A percentile compares a stretch with the other conserved stretches of the same genome.
Evolutionary conservation across 2,888 invertebrate species (phyloP).

Genomic region (Athripsodes cinereus): DNA sequence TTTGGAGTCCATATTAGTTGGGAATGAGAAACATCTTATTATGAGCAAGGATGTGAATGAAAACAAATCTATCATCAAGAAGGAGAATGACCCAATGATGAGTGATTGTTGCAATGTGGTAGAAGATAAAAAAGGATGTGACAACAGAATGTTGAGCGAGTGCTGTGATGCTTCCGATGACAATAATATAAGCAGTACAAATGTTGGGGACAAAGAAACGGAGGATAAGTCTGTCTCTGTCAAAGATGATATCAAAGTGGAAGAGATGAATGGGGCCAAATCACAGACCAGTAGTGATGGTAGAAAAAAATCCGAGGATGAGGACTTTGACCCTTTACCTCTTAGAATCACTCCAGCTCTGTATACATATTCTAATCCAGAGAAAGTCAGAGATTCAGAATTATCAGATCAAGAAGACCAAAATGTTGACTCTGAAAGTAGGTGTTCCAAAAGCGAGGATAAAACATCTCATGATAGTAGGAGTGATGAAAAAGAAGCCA

Average conservation of each 20-base stretch:
- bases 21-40: slow-evolving; percentile 20
- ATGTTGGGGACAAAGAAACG: slow-evolving; percentile 15
- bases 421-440: background rate
- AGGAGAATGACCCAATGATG: slow-evolving; percentile 30
- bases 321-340: slow-evolving; percentile 59
- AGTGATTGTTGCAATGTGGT: slow-evolving; percentile 34
- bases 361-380: slow-evolving; percentile 73
- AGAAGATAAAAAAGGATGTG: no score
- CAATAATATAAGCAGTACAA: background rate
- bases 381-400: slow-evolving; percentile 51
- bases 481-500: slow-evolving; percentile 30
- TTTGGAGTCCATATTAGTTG: slow-evolving; percentile 30
- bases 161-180: slow-evolving; percentile 31
- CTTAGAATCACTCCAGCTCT: slow-evolving; percentile 67
- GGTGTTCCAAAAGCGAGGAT: background rate
- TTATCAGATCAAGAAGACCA: slow-evolving; percentile 32
- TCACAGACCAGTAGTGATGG: slow-evolving; percentile 17
- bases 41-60: slow-evolving; percentile 34
- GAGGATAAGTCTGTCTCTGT: slow-evolving; percentile 12
- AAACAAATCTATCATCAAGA: slow-evolving; percentile 30
- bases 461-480: slow-evolving; percentile 25
- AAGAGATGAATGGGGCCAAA: slow-evolving; percentile 7
- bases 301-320: slow-evolving; percentile 29
- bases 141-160: slow-evolving; percentile 34
- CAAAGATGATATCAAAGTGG: slow-evolving; percentile 15